A percentile compares a stretch with the other conserved stretches of the same genome.
These are phyloP conservation scores for Aromia moschata DNA, from an alignment of 2,888 invertebrate genomes.

Conservation along the genomic window DNA sequence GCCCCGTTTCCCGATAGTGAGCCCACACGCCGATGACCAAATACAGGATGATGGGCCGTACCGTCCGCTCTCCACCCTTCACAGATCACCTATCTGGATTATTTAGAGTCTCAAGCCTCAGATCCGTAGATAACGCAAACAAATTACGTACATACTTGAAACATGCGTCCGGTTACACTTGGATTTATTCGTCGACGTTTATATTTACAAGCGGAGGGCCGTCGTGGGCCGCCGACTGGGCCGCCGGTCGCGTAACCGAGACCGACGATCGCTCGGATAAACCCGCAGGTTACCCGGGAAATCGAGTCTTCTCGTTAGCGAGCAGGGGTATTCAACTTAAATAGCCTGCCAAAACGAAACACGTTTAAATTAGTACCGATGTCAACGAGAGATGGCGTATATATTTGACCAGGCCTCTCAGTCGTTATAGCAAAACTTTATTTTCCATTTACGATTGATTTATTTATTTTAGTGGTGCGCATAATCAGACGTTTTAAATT, in stretches of 20 bases:
- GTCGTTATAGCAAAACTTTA: no score
- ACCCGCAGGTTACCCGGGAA: conserved; percentile 13
- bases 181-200: conserved; percentile 35
- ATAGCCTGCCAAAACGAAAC: no score
- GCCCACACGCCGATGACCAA: conserved; percentile 45
- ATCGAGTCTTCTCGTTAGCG: conserved; percentile 11
- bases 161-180: conserved; percentile 32
- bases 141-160: conserved; percentile 39
- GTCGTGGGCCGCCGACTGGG: conserved; percentile 13
- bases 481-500: no score
- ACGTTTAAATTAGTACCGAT: no score
- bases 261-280: conserved; percentile 13
- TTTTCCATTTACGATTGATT: no score
- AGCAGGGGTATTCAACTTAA: conserved; percentile 11
- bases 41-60: conserved; percentile 48
- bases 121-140: conserved; percentile 45
- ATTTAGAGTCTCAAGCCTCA: conserved; percentile 48
- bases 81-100: conserved; percentile 46
- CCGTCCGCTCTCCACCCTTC: conserved; percentile 35
- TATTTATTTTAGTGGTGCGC: no score
- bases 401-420: no score
- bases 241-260: conserved; percentile 7
- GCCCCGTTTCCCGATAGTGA: conserved; percentile 24
- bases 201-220: conserved; percentile 28
- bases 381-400: no score